These are phyloP conservation scores for Sthenelais limicola DNA, from an alignment of 2,888 invertebrate species.

Conservation along the genomic window DNA sequence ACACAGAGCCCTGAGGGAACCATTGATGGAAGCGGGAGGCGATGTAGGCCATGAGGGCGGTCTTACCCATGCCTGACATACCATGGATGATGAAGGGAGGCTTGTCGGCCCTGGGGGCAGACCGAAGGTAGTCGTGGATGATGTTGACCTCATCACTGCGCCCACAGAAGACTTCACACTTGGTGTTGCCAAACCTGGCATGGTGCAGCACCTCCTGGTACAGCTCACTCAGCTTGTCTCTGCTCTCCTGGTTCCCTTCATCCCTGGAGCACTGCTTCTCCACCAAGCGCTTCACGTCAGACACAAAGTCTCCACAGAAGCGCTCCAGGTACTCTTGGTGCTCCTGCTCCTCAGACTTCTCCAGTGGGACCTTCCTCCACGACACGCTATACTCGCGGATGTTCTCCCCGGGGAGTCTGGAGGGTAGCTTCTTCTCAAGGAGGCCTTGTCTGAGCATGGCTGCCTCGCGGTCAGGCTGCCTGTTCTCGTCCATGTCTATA, in stretches of 20 bases:
- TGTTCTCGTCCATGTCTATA: constrained; percentile 42
- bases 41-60: constrained; percentile 48
- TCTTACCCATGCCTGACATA: constrained; percentile 53
- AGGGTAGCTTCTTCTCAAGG: constrained; percentile 35
- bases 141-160: constrained; percentile 44
- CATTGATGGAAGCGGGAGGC: constrained; percentile 40
- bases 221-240: constrained; percentile 19
- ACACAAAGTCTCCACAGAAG: constrained; percentile 47
- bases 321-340: constrained; percentile 44
- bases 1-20: constrained; percentile 44
- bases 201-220: constrained; percentile 51
- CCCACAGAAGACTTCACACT: constrained; percentile 52
- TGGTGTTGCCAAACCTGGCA: constrained; percentile 45
- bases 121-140: constrained; percentile 41
- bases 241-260: not conserved
- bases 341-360: constrained; percentile 43
- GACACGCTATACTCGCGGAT: constrained; percentile 38
- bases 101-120: not conserved
- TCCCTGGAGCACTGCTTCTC: constrained; percentile 9
- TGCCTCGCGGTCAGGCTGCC: constrained; percentile 24
- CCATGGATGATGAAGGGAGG: constrained; percentile 49
- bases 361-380: constrained; percentile 44
- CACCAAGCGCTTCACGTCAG: constrained; percentile 44
- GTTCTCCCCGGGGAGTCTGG: not conserved
- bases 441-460: constrained; percentile 23